These are phyloP conservation scores for Etheostoma perlongum DNA, from an alignment of 2,797 vertebrate species.

Conservation along the genomic window DNA sequence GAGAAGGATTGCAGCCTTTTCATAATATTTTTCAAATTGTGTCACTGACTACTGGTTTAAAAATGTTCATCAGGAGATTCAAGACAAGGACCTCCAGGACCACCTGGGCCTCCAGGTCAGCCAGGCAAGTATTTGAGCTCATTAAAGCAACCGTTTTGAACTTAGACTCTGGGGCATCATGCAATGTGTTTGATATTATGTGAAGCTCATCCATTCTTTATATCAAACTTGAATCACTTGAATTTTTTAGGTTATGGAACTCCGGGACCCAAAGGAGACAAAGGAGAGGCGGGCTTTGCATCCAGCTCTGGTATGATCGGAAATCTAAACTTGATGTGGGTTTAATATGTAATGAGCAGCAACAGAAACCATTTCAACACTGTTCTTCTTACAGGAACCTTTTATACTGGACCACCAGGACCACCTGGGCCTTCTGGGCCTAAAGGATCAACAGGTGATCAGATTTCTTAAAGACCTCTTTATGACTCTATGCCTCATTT, in stretches of 20 bases:
- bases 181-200: neutral
- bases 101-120: constrained; percentile 87
- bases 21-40: neutral
- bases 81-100: constrained; percentile 86
- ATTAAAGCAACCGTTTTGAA: constrained; percentile 9
- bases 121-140: constrained; percentile 77
- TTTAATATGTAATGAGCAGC: neutral
- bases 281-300: constrained; percentile 84
- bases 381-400: constrained; percentile 81
- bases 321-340: neutral
- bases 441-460: constrained; percentile 90
- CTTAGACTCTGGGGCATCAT: neutral
- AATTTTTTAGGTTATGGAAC: constrained; percentile 87
- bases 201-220: constrained; percentile 6
- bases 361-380: constrained; percentile 10
- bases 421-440: constrained; percentile 84
- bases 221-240: constrained; percentile 2
- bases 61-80: constrained; percentile 74
- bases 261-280: constrained; percentile 91
- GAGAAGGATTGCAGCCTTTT: neutral
- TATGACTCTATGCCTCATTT: neutral
- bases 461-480: constrained; percentile 9
- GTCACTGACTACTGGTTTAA: constrained; percentile 16
- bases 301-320: constrained; percentile 86
- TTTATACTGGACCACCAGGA: constrained; percentile 79